Conservation (phyloP, 2,888 invertebrate species). For the Erebia epiphron region DNA sequence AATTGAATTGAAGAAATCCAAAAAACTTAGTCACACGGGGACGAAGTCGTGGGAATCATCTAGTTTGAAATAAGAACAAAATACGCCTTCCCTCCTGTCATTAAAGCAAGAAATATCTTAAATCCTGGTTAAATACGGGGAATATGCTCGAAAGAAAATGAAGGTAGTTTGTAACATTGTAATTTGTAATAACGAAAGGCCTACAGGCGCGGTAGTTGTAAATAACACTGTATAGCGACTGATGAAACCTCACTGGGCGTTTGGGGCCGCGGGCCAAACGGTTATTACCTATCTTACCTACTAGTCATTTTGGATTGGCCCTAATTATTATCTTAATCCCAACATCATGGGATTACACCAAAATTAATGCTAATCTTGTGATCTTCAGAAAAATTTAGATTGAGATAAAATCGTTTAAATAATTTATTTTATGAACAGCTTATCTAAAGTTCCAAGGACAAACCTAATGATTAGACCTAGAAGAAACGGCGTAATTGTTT, state of each 20-base stretch:
- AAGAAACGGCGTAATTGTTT: not conserved
- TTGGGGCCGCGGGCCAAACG: constrained; percentile 28
- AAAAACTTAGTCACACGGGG: no score
- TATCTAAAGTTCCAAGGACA: not conserved
- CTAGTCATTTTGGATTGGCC: constrained; percentile 27
- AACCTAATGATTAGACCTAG: not conserved
- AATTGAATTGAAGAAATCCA: no score
- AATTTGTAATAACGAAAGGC: constrained; percentile 29
- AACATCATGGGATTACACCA: not conserved
- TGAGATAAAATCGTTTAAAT: not conserved
- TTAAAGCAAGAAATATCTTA: no score
- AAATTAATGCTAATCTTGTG: not conserved
- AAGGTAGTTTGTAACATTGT: constrained; percentile 20
- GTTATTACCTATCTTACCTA: constrained; percentile 26
- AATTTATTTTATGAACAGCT: no score
- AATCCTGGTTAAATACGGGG: not conserved
- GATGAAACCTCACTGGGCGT: constrained; percentile 38
- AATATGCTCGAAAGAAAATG: not conserved
- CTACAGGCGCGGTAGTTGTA: constrained; percentile 31
- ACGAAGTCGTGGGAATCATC: no score
- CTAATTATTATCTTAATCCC: constrained; percentile 29
- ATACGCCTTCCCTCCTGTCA: no score
- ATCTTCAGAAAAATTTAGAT: not conserved
- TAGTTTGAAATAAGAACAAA: not conserved
- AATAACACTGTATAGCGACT: constrained; percentile 30